phyloP scores from a whole-genome alignment of 2,797 vertebrate species.

The Arrhamphus sclerolepis region DNA sequence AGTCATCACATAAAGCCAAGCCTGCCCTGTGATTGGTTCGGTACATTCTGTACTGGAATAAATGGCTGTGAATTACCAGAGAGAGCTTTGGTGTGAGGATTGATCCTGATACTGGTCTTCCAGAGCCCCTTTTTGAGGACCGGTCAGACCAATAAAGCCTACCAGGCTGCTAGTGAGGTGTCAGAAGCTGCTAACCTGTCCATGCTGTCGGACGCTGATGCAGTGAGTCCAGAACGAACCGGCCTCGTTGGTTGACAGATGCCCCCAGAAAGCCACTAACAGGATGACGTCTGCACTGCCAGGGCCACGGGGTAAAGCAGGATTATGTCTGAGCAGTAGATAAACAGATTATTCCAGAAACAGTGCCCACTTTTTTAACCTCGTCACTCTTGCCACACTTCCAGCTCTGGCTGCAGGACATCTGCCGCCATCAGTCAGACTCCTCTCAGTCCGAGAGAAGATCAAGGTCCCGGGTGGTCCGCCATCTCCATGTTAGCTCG shows the following conservation, averaged over 20 bases:
- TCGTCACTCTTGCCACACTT: slow-evolving; percentile 74
- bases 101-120: no score
- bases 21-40: no score
- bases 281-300: slow-evolving; percentile 85
- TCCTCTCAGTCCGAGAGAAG: neutral
- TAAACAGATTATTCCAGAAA: slow-evolving; percentile 94
- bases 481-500: slow-evolving; percentile 5
- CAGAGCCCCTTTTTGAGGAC: no score
- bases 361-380: slow-evolving; percentile 80
- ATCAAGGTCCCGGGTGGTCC: slow-evolving; percentile 16
- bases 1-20: no score
- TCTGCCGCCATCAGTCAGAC: no score
- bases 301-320: slow-evolving; percentile 83
- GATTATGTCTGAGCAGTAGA: slow-evolving; percentile 93
- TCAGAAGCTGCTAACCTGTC: no score
- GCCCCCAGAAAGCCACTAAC: slow-evolving; percentile 89
- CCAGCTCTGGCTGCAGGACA: slow-evolving; percentile 14
- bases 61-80: no score
- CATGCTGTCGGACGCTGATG: no score
- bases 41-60: no score
- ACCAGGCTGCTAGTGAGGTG: no score
- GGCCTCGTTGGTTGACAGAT: slow-evolving; percentile 79
- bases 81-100: no score
- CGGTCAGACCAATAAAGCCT: no score
- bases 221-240: slow-evolving; percentile 1